Evolutionary conservation across 1,140 invertebrate species (phyloP), one percentile per base, ranked within the genome.

Genomic region (Platorchestia sp.): DNA sequence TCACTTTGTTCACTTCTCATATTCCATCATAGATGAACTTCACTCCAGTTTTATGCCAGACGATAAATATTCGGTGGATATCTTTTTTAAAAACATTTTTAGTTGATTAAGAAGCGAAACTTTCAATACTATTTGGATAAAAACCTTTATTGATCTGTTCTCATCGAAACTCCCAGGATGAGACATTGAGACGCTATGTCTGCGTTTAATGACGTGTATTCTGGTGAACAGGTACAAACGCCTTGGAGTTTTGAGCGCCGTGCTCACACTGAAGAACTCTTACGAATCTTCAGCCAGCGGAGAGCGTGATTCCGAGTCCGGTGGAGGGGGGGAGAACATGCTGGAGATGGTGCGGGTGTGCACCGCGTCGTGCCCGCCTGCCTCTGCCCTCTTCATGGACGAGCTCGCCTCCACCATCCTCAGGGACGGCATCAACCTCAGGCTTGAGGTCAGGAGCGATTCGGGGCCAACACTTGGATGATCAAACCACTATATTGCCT

Each of bases 341-440:
- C 91, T 96, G 16, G 75, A 95, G 43, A 90, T 96, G 16, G 96
- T 96, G 47, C 45, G 95, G 43, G 95, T 95, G 40, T 96, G 95
- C 51, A 96, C 96, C 40, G 51, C 86, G 14, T 90, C 95, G 40
- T 95, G 87, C 41, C 96, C 96, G 10, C 90, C 95, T 22, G 96
- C 96, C 42, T 90, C 95, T 0, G 96, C 96, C 14, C 87, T 96
- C 42, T 96, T 96, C 86, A 96, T 96, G 96, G 96, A 96, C 95
- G 96, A 96, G 86, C 91, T 96, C 53, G 96, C 96, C 22, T 95
- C 95, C 36, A 95, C 96, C 14, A 96, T 96, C n/a, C 95, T 96
- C 42, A 96, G 95, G 59, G 96, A 96, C 45, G 96, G 95, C 5
- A 75, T 96, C 53, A 95, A 96, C 86, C 86, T 53, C 36, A 95